Conservation (phyloP, 2,113 vertebrate species). For the Clarias batrachus region DNA sequence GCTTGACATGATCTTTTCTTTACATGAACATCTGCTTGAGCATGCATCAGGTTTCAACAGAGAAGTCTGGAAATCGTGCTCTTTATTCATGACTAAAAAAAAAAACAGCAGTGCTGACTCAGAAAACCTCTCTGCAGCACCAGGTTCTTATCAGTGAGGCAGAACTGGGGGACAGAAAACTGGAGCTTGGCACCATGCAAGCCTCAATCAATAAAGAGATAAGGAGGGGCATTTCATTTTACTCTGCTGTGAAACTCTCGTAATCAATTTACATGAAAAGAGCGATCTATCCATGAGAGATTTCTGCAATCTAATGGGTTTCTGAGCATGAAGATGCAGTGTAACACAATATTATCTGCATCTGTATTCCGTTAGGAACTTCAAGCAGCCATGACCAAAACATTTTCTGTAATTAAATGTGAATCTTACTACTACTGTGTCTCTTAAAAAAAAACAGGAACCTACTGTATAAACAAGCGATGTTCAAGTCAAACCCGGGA, state of each 20-base stretch:
- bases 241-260: slow-evolving; percentile 13
- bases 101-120: slow-evolving; percentile 23
- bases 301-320: background rate
- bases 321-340: background rate
- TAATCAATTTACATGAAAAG: slow-evolving; percentile 27
- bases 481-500: too few species aligned
- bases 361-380: background rate
- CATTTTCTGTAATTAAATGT: background rate
- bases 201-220: slow-evolving; percentile 42
- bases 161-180: slow-evolving; percentile 2
- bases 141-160: slow-evolving; percentile 22
- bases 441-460: background rate
- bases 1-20: background rate
- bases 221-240: slow-evolving; percentile 23
- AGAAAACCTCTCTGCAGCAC: slow-evolving; percentile 32
- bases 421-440: background rate
- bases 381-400: background rate
- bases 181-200: background rate
- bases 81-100: slow-evolving; percentile 16
- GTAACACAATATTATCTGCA: background rate
- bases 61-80: background rate
- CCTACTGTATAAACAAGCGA: background rate
- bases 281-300: slow-evolving; percentile 4
- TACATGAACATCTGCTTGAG: background rate
- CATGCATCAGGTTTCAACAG: too few species aligned